phyloP scores from a whole-genome alignment of 2,888 invertebrate genomes.

The Dinocampus coccinellae region DNA sequence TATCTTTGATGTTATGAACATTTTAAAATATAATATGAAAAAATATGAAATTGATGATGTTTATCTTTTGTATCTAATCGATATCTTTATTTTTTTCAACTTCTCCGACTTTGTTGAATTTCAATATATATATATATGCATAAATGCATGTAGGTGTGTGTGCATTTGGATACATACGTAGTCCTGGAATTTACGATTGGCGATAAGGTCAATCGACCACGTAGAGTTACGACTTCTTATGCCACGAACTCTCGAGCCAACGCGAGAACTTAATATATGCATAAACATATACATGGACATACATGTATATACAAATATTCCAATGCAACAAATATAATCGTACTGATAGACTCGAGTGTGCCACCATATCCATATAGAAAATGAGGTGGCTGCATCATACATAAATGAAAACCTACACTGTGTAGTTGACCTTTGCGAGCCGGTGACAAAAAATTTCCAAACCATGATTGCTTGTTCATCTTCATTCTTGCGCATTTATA shows the following conservation, averaged over 20 bases:
- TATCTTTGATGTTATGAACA: not conserved
- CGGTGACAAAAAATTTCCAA: too few relatives aligned
- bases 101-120: slow-evolving; percentile 10
- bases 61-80: slow-evolving; percentile 20
- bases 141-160: too few relatives aligned
- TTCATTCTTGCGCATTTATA: not conserved
- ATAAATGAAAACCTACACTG: too few relatives aligned
- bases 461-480: slow-evolving; percentile 14
- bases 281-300: not conserved
- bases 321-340: slow-evolving; percentile 17
- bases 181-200: slow-evolving; percentile 29
- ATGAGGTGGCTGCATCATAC: not conserved
- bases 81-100: slow-evolving; percentile 3
- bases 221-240: slow-evolving; percentile 11
- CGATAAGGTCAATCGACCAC: slow-evolving; percentile 30
- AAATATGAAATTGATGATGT: too few relatives aligned
- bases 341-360: not conserved
- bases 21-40: slow-evolving; percentile 3
- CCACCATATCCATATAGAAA: not conserved
- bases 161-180: too few relatives aligned
- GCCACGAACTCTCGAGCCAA: slow-evolving; percentile 9
- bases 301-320: not conserved
- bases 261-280: slow-evolving; percentile 3
- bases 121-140: slow-evolving; percentile 15
- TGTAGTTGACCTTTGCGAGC: too few relatives aligned